phyloP scores from a whole-genome alignment of 2,797 vertebrate genomes.

The Gephyroberyx darwinii region DNA sequence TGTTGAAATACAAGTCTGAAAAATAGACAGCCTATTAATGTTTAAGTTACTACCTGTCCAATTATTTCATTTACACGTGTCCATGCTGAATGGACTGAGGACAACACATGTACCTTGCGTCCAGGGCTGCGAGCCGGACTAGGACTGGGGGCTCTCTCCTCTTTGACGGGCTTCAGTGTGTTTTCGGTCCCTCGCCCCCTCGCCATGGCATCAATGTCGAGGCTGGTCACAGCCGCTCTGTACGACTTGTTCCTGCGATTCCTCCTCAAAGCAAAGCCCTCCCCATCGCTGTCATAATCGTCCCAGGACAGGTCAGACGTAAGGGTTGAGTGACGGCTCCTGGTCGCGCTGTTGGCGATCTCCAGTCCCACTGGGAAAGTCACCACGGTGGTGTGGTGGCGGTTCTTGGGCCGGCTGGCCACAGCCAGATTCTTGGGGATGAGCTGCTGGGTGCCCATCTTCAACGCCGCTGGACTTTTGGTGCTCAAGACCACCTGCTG shows the following conservation, averaged over 20 bases:
- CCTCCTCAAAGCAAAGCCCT: conserved; percentile 76
- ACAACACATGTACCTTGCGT: conserved; percentile 70
- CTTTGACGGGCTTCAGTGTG: conserved; percentile 74
- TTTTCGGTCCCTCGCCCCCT: background rate
- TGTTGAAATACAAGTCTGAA: background rate
- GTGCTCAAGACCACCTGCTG: conserved; percentile 86
- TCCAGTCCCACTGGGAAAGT: conserved; percentile 75
- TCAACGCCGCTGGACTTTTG: conserved; percentile 81
- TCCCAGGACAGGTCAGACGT: conserved; percentile 79
- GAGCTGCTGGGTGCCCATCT: conserved; percentile 87
- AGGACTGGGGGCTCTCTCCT: conserved; percentile 68
- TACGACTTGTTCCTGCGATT: conserved; percentile 94
- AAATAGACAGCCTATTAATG: too few species aligned
- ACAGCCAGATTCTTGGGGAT: conserved; percentile 88
- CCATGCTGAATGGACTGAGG: background rate
- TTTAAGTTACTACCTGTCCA: too few species aligned
- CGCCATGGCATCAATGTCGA: conserved; percentile 42
- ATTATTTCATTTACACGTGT: too few species aligned
- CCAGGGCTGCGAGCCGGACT: conserved; percentile 50
- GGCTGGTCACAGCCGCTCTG: conserved; percentile 86
- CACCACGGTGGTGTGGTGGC: conserved; percentile 87
- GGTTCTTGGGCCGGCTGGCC: conserved; percentile 77
- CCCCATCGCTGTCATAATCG: conserved; percentile 83
- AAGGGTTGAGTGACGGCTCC: conserved; percentile 52
- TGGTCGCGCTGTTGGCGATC: conserved; percentile 35